Percentiles rank a stretch among this genome's conserved stretches.
These are phyloP conservation scores for Oreochromis tanganicae DNA, from an alignment of 2,113 vertebrate genomes.

Conservation along the genomic window DNA sequence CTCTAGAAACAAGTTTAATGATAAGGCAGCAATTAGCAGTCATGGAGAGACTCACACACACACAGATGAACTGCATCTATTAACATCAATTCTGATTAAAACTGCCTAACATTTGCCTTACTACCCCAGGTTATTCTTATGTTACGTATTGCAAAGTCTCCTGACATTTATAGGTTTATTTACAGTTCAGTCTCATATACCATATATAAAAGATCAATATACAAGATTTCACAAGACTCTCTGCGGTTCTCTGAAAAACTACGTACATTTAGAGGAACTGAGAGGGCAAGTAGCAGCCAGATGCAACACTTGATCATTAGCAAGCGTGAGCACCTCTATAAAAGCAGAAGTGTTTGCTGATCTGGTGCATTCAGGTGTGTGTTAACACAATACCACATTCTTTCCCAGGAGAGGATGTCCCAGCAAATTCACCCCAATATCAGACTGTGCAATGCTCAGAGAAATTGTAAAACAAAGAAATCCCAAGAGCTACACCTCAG, in stretches of 20 bases:
- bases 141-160: not conserved
- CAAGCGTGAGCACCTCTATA: not conserved
- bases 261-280: not conserved
- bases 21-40: not conserved
- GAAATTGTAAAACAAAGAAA: not conserved
- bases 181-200: not conserved
- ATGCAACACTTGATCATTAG: not conserved
- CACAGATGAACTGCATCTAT: not conserved
- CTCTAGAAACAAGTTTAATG: not conserved
- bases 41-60: not conserved
- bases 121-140: not conserved
- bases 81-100: not conserved
- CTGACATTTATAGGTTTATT: not conserved
- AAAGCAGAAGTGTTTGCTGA: not conserved
- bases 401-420: not conserved
- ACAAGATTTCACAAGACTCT: not conserved
- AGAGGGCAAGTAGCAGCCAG: not conserved
- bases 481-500: not conserved
- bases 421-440: not conserved
- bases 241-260: not conserved
- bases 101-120: not conserved
- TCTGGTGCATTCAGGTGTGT: not conserved
- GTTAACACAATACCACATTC: not conserved
- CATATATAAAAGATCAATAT: not conserved
- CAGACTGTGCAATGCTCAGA: not conserved